Percentiles rank a stretch among this genome's conserved stretches.
Evolutionary conservation across 2,113 vertebrate species (phyloP).

Genomic region (Pluvialis apricaria): DNA sequence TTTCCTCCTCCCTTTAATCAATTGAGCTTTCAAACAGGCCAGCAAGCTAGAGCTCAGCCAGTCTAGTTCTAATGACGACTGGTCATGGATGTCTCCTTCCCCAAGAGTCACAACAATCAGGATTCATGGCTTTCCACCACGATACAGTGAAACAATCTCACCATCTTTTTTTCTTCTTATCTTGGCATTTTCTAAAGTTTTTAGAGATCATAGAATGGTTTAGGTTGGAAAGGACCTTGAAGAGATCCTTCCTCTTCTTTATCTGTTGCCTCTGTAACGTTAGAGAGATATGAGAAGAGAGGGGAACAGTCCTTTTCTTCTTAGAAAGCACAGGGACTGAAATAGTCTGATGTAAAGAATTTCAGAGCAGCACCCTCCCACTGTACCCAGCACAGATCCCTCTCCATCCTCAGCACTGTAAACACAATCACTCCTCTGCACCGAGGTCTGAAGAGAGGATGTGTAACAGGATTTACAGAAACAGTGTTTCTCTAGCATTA

Average conservation of each 20-base stretch:
- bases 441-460: background rate
- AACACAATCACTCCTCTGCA: background rate
- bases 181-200: background rate
- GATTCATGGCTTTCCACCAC: background rate
- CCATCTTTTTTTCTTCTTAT: background rate
- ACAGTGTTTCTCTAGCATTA: background rate
- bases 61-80: background rate
- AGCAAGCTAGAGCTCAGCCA: background rate
- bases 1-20: background rate
- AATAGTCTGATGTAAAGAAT: background rate
- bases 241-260: background rate
- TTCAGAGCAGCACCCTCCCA: background rate
- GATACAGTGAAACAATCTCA: background rate
- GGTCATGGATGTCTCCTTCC: background rate
- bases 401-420: background rate
- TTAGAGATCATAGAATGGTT: too few relatives aligned
- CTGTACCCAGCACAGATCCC: background rate
- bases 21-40: background rate
- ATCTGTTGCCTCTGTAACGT: background rate
- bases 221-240: too few relatives aligned
- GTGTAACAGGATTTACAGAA: background rate
- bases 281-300: background rate
- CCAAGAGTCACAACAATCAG: background rate
- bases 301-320: background rate
- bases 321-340: background rate